Evolutionary conservation across 2,888 invertebrate species (phyloP).

Genomic region (Seira sanloemensis): DNA sequence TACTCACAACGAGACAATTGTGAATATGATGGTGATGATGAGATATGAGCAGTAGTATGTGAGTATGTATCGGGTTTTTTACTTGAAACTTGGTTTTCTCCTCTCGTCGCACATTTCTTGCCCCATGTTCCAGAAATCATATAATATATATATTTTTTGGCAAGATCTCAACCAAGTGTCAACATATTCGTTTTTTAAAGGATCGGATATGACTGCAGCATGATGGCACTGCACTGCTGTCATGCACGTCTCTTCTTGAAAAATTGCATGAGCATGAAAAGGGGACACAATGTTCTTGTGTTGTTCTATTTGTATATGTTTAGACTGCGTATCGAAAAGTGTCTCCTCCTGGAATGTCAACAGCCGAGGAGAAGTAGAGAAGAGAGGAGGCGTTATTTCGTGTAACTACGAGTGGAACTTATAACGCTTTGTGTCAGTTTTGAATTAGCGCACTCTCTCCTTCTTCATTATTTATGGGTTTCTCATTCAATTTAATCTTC

Average conservation of each 20-base stretch:
- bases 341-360: slow-evolving; percentile 44
- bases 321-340: not conserved
- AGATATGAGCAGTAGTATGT: no score
- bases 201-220: not conserved
- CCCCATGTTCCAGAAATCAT: no score
- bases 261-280: slow-evolving; percentile 1
- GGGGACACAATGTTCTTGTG: not conserved
- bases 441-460: no score
- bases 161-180: not conserved
- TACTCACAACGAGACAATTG: no score
- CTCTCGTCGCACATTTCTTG: no score
- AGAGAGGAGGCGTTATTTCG: slow-evolving; percentile 18
- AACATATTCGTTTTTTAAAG: not conserved
- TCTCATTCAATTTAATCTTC: slow-evolving; percentile 52
- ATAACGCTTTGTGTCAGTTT: no score
- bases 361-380: not conserved
- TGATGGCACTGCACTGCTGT: not conserved
- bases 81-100: no score
- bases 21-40: not conserved
- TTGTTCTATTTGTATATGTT: slow-evolving; percentile 20
- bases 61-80: no score
- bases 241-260: not conserved
- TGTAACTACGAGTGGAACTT: no score
- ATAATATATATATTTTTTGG: no score
- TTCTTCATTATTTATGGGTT: slow-evolving; percentile 19